Conservation (phyloP, 2,797 vertebrate genomes). For the Eulemur albifrons region DNA sequence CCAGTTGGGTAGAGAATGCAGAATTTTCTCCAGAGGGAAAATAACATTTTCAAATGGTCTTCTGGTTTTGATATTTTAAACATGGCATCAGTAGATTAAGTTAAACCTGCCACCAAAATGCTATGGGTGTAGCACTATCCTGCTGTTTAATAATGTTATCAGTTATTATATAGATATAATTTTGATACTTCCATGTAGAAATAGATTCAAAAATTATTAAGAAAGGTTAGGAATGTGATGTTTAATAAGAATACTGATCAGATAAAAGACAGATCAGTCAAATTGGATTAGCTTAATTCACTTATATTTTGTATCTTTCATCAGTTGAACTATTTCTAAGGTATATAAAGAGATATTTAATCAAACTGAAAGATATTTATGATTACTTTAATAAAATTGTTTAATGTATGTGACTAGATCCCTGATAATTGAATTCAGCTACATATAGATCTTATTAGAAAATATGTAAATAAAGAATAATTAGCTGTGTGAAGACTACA, state of each 20-base stretch:
- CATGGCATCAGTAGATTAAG: not conserved
- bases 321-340: not conserved
- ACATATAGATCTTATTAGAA: not conserved
- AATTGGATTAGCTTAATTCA: not conserved
- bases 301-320: not conserved
- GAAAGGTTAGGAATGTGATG: not conserved
- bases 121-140: not conserved
- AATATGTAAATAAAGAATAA: not conserved
- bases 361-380: not conserved
- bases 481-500: not conserved
- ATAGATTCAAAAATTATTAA: not conserved
- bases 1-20: not conserved
- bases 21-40: slow-evolving; percentile 11
- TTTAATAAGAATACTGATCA: not conserved
- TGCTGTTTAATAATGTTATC: not conserved
- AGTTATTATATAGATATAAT: not conserved
- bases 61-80: slow-evolving; percentile 15
- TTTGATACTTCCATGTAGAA: not conserved
- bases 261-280: not conserved
- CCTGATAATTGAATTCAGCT: not conserved
- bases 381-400: not conserved
- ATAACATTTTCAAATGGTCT: not conserved
- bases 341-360: not conserved
- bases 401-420: not conserved
- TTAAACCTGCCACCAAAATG: not conserved